A percentile compares a stretch with the other conserved stretches of the same genome.
phyloP scores from a whole-genome alignment of 2,113 vertebrate genomes.

The Lamprotornis superbus region DNA sequence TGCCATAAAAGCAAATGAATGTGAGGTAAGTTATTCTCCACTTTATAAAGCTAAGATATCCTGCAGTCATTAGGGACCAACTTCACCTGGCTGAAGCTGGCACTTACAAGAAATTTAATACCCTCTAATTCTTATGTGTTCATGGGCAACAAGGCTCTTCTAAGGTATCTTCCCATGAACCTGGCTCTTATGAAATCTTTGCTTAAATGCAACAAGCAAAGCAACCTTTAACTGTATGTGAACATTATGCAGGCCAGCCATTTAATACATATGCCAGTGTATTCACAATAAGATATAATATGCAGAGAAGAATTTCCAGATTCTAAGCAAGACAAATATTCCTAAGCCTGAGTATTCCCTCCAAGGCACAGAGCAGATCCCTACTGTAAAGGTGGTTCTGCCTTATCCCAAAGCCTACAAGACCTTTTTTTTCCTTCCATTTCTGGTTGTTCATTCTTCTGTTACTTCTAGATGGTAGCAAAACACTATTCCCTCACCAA shows the following conservation, averaged over 20 bases:
- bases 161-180: neutral
- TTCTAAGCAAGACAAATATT: neutral
- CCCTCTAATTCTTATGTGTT: neutral
- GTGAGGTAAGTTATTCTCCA: neutral
- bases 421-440: neutral
- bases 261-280: neutral
- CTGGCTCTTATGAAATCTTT: neutral
- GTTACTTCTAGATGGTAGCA: neutral
- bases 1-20: constrained; percentile 58
- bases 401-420: neutral
- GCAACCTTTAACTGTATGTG: neutral
- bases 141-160: neutral
- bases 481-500: neutral
- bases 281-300: neutral
- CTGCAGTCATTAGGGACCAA: neutral
- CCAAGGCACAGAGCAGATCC: neutral
- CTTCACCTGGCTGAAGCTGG: constrained; percentile 11
- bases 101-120: neutral
- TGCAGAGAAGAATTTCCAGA: neutral
- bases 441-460: neutral
- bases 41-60: neutral
- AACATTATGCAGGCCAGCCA: neutral
- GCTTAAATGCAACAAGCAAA: neutral
- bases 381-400: neutral
- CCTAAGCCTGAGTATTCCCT: neutral